Evolutionary conservation across 1,140 invertebrate genomes (phyloP).

Genomic region (Leptinotarsa texana): DNA sequence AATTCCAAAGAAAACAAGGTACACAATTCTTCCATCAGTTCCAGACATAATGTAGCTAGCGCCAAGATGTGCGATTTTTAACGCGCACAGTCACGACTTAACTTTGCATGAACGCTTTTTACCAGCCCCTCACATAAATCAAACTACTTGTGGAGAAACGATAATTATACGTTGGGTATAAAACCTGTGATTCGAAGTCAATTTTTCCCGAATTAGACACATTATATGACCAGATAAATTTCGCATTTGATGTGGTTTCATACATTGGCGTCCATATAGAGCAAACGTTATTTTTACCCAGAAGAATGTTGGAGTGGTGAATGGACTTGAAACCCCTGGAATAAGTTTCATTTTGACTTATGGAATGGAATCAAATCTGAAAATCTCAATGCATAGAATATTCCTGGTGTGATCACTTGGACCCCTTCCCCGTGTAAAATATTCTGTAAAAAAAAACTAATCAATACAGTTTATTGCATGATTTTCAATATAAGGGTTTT

Average conservation of each 20-base stretch:
- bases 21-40: not conserved
- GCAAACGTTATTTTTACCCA: too few relatives aligned
- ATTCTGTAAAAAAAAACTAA: too few relatives aligned
- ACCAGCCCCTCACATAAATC: conserved; percentile 23
- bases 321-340: too few relatives aligned
- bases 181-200: conserved; percentile 18
- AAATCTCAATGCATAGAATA: too few relatives aligned
- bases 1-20: too few relatives aligned
- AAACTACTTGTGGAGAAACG: conserved; percentile 25
- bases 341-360: too few relatives aligned
- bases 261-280: not conserved
- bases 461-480: too few relatives aligned
- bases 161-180: conserved; percentile 21
- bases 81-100: conserved; percentile 23
- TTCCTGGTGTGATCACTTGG: too few relatives aligned
- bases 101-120: conserved; percentile 18
- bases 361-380: too few relatives aligned
- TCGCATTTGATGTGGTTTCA: not conserved
- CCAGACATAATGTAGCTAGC: not conserved
- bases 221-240: conserved; percentile 5
- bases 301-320: too few relatives aligned
- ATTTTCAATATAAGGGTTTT: too few relatives aligned
- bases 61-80: conserved; percentile 20
- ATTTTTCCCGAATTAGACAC: conserved; percentile 23
- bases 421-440: too few relatives aligned